Percentiles rank a stretch among this genome's conserved stretches.
phyloP scores from a whole-genome alignment of 1,140 invertebrate genomes.

The Triops longicaudatus region DNA sequence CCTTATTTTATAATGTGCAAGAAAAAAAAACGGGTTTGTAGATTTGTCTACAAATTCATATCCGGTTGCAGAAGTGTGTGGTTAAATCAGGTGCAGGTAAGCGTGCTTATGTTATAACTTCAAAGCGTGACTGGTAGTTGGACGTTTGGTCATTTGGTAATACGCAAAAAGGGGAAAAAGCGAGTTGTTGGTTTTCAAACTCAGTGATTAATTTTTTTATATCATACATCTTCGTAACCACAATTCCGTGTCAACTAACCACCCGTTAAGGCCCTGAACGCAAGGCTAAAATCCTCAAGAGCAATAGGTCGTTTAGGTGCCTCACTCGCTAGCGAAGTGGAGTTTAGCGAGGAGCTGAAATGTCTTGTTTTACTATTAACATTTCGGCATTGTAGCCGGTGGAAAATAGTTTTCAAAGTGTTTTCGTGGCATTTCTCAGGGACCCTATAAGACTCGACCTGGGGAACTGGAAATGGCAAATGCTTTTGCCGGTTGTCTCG shows the following conservation, averaged over 20 bases:
- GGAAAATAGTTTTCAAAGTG: neutral
- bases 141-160: no score
- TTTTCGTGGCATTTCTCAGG: neutral
- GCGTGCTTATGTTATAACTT: no score
- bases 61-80: no score
- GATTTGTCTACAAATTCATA: no score
- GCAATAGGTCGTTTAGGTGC: neutral
- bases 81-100: no score
- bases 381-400: neutral
- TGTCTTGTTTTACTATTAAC: neutral
- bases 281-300: neutral
- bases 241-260: conserved; percentile 3
- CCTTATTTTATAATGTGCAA: no score
- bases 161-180: no score
- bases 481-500: conserved; percentile 1
- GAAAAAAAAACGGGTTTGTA: no score
- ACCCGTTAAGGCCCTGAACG: neutral
- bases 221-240: neutral
- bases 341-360: neutral
- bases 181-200: neutral
- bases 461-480: neutral
- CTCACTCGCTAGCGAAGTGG: neutral
- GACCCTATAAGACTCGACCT: neutral
- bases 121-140: no score
- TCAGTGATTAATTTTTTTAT: neutral